Percentiles rank a stretch among this genome's conserved stretches.
phyloP scores from a whole-genome alignment of 2,113 vertebrate species.

The Podarcis cretensis region DNA sequence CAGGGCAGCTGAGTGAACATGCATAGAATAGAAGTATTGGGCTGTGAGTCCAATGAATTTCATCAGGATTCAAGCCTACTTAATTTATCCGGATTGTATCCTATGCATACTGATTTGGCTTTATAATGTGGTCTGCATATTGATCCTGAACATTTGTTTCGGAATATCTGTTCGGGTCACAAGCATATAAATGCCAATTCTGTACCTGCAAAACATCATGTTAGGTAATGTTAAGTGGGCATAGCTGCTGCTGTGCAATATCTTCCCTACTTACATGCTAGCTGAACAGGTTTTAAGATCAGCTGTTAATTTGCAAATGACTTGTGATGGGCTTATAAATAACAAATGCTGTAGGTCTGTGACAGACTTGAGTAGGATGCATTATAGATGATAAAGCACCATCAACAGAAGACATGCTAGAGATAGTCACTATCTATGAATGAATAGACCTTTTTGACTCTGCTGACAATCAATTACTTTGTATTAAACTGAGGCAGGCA shows the following conservation, averaged over 20 bases:
- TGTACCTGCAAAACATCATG: not conserved
- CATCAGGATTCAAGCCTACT: not conserved
- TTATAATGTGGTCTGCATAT: not conserved
- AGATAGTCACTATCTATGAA: not conserved
- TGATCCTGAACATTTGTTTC: not conserved
- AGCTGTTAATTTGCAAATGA: not conserved
- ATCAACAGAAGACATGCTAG: not conserved
- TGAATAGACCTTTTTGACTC: not conserved
- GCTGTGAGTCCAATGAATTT: not conserved
- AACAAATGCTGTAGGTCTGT: not conserved
- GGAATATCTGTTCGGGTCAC: not conserved
- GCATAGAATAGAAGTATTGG: not conserved
- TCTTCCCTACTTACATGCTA: not conserved
- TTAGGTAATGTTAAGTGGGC: not conserved
- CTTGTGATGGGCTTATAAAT: constrained; percentile 10
- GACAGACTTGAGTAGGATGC: not conserved
- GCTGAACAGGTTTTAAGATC: constrained; percentile 7
- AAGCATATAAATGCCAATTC: not conserved
- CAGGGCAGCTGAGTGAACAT: not conserved
- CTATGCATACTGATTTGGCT: not conserved
- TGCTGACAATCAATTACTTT: not conserved
- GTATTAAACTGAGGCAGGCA: not conserved
- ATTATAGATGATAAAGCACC: constrained; percentile 3
- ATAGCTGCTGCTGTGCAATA: not conserved
- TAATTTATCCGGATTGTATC: not conserved